Base-by-base conservation (phyloP, 2,797 vertebrate genomes). In the Lepilemur ruficaudatus region DNA sequence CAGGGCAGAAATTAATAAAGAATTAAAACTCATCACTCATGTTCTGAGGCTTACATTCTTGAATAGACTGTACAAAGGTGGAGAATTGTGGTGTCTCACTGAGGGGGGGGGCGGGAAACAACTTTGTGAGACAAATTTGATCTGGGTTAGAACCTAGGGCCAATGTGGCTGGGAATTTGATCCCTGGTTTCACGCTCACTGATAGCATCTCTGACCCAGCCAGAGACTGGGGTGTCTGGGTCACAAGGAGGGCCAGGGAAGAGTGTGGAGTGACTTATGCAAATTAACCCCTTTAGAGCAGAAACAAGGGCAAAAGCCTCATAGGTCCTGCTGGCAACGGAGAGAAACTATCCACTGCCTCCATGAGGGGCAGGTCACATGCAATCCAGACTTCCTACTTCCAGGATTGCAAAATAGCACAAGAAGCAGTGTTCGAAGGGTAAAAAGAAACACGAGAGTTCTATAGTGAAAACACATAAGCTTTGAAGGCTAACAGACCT, bases 341-440 rank as follows among this genome's bases (percentile, higher is more conserved):
- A 63, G 52, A 95, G 70, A 32, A 52, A n/a, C 30, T 7, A 9
- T 5, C 38, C 1, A 3, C 10, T 5, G n/a, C 22, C 38, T 52
- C 55, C 52, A 1, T 0, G 32, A 67, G 32, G 48, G 48, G 2
- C 0, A 7, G 38, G 6, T 46, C 73, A 7, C 5, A 1, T 3
- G 48, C 61, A 72, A 48, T 25, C 14, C 25, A 4, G 35, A 15
- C 41, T 80, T 52, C 35, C 76, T 32, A 11, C 43, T 81, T 72
- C 43, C 5, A 1, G 5, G 61, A 38, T 14, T 46, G 15, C 17
- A n/a, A 67, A 72, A 30, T 3, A 15, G 5, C 41, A 28, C 3
- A 35, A 69, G 35, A 73, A 76, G 35, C 6, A 8, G 14, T 5
- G 30, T 23, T 55, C 52, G 12, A 5, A 65, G 50, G 50, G 15